These are phyloP conservation scores for Epinotia ramella DNA, from an alignment of 2,888 invertebrate genomes.

Conservation along the genomic window DNA sequence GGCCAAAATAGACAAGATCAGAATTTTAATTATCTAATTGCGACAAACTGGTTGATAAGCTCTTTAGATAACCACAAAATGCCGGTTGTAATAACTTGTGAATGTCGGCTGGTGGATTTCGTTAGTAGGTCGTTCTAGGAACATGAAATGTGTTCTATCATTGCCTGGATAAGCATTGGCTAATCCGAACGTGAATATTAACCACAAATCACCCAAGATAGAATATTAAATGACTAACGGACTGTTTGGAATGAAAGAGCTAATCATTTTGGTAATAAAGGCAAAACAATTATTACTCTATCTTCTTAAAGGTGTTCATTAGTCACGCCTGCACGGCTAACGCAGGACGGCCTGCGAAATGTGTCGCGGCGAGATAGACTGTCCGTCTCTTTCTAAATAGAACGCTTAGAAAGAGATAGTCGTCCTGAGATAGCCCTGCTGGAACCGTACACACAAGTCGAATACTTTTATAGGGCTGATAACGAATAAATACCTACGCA, in stretches of 20 bases:
- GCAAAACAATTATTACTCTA: too few species aligned
- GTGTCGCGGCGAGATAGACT: too few species aligned
- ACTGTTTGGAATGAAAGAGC: too few species aligned
- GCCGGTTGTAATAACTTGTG: conserved; percentile 24
- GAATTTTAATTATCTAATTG: conserved; percentile 42
- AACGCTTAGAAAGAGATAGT: too few species aligned
- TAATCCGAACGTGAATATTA: neutral
- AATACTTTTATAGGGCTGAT: neutral
- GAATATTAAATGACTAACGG: too few species aligned
- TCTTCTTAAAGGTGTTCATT: neutral
- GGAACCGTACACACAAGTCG: too few species aligned
- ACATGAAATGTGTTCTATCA: neutral
- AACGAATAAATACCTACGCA: neutral
- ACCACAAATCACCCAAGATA: neutral
- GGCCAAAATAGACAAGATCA: conserved; percentile 35
- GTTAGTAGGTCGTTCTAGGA: neutral
- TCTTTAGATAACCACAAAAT: conserved; percentile 23
- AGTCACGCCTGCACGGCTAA: too few species aligned
- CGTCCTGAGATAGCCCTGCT: too few species aligned
- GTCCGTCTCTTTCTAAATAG: too few species aligned
- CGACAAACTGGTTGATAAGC: conserved; percentile 35
- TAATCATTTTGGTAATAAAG: too few species aligned
- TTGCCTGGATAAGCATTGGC: neutral
- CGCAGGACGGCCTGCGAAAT: too few species aligned
- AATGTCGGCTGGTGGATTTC: conserved; percentile 11